Evolutionary conservation across 2,113 vertebrate genomes (phyloP).

Genomic region (Trichechus manatus): DNA sequence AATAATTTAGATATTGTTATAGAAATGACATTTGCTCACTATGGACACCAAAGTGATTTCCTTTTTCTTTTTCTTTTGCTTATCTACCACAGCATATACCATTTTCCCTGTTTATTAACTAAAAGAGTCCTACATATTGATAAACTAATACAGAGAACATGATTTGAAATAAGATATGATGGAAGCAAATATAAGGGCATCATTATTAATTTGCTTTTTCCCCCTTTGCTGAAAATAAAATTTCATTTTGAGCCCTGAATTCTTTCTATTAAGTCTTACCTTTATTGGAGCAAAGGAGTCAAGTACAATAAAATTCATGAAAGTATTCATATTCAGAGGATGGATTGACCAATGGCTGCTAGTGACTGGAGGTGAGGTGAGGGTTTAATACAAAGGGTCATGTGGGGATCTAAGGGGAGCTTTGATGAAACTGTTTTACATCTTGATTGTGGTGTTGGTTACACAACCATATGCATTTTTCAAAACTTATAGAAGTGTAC

Average conservation of each 20-base stretch:
- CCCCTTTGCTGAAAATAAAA: constrained; percentile 80
- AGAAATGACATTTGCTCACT: constrained; percentile 56
- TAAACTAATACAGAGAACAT: not conserved
- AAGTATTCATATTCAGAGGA: not conserved
- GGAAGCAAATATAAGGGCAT: not conserved
- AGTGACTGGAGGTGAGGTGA: not conserved
- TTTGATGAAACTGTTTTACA: not conserved
- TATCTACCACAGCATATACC: not conserved
- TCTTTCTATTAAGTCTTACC: not conserved
- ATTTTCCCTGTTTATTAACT: not conserved
- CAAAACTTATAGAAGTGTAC: not conserved
- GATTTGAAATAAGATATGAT: not conserved
- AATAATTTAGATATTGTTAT: constrained; percentile 62
- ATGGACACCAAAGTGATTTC: not conserved
- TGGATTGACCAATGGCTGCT: not conserved
- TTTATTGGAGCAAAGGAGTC: not conserved
- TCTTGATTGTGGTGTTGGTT: not conserved
- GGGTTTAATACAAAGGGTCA: not conserved
- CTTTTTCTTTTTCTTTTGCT: not conserved
- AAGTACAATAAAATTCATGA: not conserved
- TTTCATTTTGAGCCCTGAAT: constrained; percentile 84
- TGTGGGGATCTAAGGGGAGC: not conserved
- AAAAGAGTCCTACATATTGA: not conserved
- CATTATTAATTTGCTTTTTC: not conserved
- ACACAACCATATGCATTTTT: not conserved